Evolutionary conservation across 2,888 invertebrate genomes (phyloP), one percentile per base, ranked within the genome.

Genomic region (Microdon myrmicae): DNA sequence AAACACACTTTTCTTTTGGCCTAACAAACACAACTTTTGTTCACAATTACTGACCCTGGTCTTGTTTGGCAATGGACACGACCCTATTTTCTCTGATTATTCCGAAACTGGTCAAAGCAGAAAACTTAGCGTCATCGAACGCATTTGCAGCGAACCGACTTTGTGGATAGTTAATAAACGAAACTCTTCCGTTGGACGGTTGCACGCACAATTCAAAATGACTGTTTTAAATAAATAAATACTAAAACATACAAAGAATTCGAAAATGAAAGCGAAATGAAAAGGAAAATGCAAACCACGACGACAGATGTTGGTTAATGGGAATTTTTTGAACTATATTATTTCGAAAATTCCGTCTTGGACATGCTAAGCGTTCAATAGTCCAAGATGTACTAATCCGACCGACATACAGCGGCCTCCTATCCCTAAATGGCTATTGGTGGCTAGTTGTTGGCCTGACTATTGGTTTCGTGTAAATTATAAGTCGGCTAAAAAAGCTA

Each of bases 311-410:
- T 38, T 29, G 39, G 23, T 44, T 23, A 10, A 35, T 26, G 43
- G 29, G 28, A 31, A 29, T 60, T 55, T 41, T 41, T 23, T 48
- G 48, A 51, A 64, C 47, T 47, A 47, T 5, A 17, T 43, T 43
- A 43, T 14, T 53, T n/a, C n/a, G n/a, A n/a, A n/a, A n/a, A n/a
- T n/a, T n/a, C n/a, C 29, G 41, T 64, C 64, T 64, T 64, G 64
- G 58, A 64, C 64, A 64, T 64, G 64, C 64, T 64, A 47, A 64
- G 23, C 58, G 64, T 64, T 58, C 64, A 58, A 64, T 45, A 64
- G 64, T 58, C 64, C 64, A 58, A 64, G 64, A 64, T 58, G 51
- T 64, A 64, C 64, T 64, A 64, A 64, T 51, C 58, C 64, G 43
- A 58, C 38, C 58, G 47, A 64, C 58, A 47, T 51, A 51, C 45